A percentile compares a stretch with the other conserved stretches of the same genome.
Evolutionary conservation across 2,113 vertebrate genomes (phyloP).

Genomic region (Triplophysa tibetana): DNA sequence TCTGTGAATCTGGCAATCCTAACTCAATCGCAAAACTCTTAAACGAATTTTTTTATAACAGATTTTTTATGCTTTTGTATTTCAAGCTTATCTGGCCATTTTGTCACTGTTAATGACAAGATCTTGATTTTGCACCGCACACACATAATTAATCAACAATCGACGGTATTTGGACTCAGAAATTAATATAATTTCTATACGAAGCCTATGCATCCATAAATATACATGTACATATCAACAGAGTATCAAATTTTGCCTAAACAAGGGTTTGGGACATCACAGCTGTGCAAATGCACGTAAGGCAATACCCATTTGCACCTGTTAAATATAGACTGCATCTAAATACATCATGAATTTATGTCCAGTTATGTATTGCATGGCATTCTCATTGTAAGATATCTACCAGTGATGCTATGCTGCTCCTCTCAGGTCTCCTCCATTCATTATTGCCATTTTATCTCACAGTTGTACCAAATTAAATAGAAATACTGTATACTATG

Average conservation of each 20-base stretch:
- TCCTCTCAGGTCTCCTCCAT: background rate
- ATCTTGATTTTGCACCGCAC: too few species aligned
- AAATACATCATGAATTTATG: slow-evolving; percentile 18
- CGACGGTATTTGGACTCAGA: background rate
- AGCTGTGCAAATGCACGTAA: slow-evolving; percentile 40
- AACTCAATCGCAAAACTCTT: too few species aligned
- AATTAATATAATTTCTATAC: slow-evolving; percentile 6
- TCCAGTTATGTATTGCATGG: slow-evolving; percentile 2
- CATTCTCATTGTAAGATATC: background rate
- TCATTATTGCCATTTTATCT: background rate
- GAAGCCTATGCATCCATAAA: slow-evolving; percentile 10
- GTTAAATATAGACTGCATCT: slow-evolving; percentile 47
- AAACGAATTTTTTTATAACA: too few species aligned
- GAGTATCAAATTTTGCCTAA: slow-evolving; percentile 10
- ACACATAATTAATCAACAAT: too few species aligned
- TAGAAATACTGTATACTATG: too few species aligned
- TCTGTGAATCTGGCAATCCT: too few species aligned
- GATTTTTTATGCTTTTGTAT: too few species aligned
- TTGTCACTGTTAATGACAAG: too few species aligned
- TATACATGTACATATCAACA: background rate
- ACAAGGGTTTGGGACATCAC: slow-evolving; percentile 36
- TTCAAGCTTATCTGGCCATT: too few species aligned
- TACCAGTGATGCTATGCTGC: background rate
- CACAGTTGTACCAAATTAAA: background rate
- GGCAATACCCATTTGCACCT: slow-evolving; percentile 25